Base-by-base conservation (phyloP, 2,797 vertebrate species). In the Babyrousa celebensis region DNA sequence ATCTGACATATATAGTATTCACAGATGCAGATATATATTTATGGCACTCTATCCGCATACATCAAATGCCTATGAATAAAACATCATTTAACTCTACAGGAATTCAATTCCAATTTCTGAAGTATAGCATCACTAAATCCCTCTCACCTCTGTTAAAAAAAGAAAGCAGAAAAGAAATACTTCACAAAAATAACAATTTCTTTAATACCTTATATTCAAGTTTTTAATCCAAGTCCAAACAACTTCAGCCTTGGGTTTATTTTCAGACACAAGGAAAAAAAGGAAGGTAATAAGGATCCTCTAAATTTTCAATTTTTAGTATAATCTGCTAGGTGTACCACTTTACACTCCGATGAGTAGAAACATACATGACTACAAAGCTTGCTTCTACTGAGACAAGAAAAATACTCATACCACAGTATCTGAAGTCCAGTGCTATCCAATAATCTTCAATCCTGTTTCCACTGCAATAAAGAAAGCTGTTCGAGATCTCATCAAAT, bases 61-160 rank as follows among this genome's bases (percentile, higher is more conserved):
- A 77, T 62, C 32, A 90, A 91, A 68, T 12, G 20, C 52, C 84
- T 97, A n/a, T 92, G 90, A 96, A 91, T 97, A 86, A 96, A 96
- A 94, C 40, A 94, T 85, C 82, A 60, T 32, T 92, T 43, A 90
- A 86, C 25, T 68, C 85, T 65, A 68, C 3, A 52, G 40, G 52
- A 95, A 95, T 68, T 67, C 78, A 75, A 92, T 74, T 67, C 75
- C 54, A 86, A 83, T 63, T 67, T 89, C 78, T 78, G 82, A 97
- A 60, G 62, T 0, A 91, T 80, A 85, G 58, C 62, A 93, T 27
- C 25, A 63, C 27, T 48, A 21, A 77, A 63, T 43, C 52, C 83
- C 32, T 36, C 56, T 36, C 56, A 40, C 36, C 6, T 9, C n/a
- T 16, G 4, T 0, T 32, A 25, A 60, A 83, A 77, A 32, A 40